A percentile compares a stretch with the other conserved stretches of the same genome.
phyloP scores from a whole-genome alignment of 2,888 invertebrate genomes.

The Hemistola chrysoprasaria region DNA sequence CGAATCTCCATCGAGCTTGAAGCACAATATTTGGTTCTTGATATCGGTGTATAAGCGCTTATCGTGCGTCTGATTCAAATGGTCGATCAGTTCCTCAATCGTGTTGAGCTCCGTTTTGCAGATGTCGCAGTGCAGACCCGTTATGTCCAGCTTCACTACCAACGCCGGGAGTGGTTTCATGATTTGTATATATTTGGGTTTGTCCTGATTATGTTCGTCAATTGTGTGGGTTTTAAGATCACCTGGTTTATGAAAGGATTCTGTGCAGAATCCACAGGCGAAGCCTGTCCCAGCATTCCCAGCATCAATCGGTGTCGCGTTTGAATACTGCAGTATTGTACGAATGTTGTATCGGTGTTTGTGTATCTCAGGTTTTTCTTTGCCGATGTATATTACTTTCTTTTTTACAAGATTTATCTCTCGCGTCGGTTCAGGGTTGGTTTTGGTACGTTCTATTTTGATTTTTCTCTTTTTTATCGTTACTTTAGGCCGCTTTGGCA shows the following conservation, averaged over 20 bases:
- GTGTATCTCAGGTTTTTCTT: constrained; percentile 7
- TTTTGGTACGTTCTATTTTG: too few species aligned
- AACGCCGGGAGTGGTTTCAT: constrained; percentile 33
- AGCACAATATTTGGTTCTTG: constrained; percentile 1
- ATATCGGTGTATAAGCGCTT: background rate
- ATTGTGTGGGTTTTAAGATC: constrained; percentile 54
- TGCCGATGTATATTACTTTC: constrained; percentile 39
- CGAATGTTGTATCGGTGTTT: constrained; percentile 45
- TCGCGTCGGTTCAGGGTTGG: too few species aligned
- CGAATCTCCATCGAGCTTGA: background rate
- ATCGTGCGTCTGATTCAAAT: background rate
- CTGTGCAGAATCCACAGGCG: constrained; percentile 53
- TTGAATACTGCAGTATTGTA: constrained; percentile 51
- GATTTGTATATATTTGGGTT: constrained; percentile 48
- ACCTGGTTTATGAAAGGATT: constrained; percentile 45
- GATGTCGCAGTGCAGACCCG: background rate
- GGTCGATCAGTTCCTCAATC: background rate
- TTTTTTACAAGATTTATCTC: constrained; percentile 3
- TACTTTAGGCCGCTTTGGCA: constrained; percentile 9
- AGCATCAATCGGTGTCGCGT: constrained; percentile 59
- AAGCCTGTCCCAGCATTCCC: constrained; percentile 52
- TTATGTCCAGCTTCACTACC: constrained; percentile 19
- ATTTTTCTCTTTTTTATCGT: too few species aligned
- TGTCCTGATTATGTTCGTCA: constrained; percentile 39
- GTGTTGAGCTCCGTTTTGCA: background rate